Conservation (phyloP, 2,797 vertebrate species). For the Rousettus madagascariensis region DNA sequence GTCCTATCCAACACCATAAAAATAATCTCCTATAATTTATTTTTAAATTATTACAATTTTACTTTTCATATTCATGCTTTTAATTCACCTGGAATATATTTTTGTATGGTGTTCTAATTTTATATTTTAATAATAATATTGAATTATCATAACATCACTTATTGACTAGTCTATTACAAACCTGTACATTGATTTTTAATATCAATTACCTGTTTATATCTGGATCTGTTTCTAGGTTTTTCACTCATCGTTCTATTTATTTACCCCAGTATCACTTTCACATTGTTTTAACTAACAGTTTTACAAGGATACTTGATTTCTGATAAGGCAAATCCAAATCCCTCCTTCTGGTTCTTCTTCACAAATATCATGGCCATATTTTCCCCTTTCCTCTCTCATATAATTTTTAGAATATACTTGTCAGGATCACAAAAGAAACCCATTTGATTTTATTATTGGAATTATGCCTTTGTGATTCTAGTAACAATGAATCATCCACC, state of each 20-base stretch:
- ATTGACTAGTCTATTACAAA: neutral
- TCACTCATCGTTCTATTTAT: neutral
- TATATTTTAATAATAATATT: neutral
- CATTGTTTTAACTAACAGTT: neutral
- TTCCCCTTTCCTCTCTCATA: neutral
- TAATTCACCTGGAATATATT: neutral
- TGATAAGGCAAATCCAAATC: neutral
- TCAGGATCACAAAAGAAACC: neutral
- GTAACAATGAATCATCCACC: neutral
- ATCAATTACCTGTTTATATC: neutral
- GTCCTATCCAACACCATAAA: neutral
- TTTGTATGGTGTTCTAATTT: neutral
- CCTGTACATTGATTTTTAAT: neutral
- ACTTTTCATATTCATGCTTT: neutral
- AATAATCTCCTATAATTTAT: neutral
- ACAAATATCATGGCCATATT: neutral
- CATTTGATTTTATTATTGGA: neutral
- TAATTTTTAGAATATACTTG: neutral
- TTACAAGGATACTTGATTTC: neutral
- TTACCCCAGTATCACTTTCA: neutral
- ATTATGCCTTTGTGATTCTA: neutral
- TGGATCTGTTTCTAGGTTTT: neutral
- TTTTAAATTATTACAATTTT: neutral
- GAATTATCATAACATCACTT: neutral
- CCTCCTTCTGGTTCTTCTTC: neutral